phyloP scores from a whole-genome alignment of 1,140 invertebrate species.

The Nymphalis io region DNA sequence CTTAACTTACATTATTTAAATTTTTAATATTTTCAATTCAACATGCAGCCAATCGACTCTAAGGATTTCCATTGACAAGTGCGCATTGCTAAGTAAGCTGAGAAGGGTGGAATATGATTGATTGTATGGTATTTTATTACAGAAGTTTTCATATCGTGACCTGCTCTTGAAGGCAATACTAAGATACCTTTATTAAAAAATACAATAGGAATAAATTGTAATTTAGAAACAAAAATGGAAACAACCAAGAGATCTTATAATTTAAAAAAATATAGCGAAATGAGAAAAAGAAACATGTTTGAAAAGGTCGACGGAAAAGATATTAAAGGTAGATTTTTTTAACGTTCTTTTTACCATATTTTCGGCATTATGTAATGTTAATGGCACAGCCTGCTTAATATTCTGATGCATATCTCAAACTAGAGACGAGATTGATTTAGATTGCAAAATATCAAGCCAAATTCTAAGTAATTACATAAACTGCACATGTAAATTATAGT shows the following conservation, averaged over 20 bases:
- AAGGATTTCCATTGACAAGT: conserved; percentile 55
- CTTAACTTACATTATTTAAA: too few relatives aligned
- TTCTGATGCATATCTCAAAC: too few relatives aligned
- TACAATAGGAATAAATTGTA: conserved; percentile 9
- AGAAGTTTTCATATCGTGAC: conserved; percentile 49
- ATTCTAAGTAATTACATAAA: too few relatives aligned
- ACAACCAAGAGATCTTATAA: conserved; percentile 10
- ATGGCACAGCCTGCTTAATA: too few relatives aligned
- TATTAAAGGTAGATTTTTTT: conserved; percentile 44
- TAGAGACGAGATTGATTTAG: too few relatives aligned
- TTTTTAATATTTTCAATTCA: background rate
- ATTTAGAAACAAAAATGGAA: conserved; percentile 20
- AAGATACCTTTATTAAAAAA: conserved; percentile 33
- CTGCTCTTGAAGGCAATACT: conserved; percentile 34
- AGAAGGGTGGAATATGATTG: conserved; percentile 70
- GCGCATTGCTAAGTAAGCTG: conserved; percentile 68
- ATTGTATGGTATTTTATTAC: conserved; percentile 71
- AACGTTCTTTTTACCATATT: background rate
- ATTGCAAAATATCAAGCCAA: too few relatives aligned
- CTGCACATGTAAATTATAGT: too few relatives aligned
- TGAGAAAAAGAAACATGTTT: conserved; percentile 42
- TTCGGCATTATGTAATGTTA: too few relatives aligned
- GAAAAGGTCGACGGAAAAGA: conserved; percentile 47
- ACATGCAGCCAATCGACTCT: conserved; percentile 42
- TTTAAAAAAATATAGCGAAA: conserved; percentile 44